A percentile compares a stretch with the other conserved stretches of the same genome.
Conservation (phyloP, 2,797 vertebrate species). For the Sparidentex hasta region DNA sequence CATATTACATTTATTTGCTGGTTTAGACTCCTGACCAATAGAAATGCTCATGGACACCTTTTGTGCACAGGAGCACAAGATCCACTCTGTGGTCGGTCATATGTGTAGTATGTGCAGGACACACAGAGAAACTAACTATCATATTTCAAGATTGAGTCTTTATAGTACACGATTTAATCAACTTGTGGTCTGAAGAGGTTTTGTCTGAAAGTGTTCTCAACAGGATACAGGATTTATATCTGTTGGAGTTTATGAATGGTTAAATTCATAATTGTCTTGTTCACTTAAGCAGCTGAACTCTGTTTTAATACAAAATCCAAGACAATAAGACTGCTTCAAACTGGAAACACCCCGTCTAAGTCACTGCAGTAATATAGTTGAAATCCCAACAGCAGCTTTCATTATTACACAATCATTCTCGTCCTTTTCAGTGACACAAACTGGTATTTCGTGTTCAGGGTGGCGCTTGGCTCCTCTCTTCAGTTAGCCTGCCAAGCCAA, state of each 20-base stretch:
- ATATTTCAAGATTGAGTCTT: background rate
- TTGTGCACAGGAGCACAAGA: background rate
- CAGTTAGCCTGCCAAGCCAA: constrained; percentile 24
- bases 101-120: no score
- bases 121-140: background rate
- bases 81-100: no score
- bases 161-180: background rate
- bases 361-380: background rate
- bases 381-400: background rate
- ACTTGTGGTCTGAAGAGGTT: background rate
- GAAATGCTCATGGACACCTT: constrained; percentile 30
- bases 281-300: background rate
- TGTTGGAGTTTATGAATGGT: background rate
- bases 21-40: background rate
- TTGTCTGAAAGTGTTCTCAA: background rate
- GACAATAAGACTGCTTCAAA: background rate
- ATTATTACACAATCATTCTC: background rate
- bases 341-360: background rate
- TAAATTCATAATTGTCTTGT: background rate
- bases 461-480: constrained; percentile 16
- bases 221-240: background rate
- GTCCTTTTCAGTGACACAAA: background rate
- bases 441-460: background rate
- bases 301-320: background rate
- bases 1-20: background rate